phyloP scores from a whole-genome alignment of 1,140 invertebrate genomes.

The Bombus pyrosoma region DNA sequence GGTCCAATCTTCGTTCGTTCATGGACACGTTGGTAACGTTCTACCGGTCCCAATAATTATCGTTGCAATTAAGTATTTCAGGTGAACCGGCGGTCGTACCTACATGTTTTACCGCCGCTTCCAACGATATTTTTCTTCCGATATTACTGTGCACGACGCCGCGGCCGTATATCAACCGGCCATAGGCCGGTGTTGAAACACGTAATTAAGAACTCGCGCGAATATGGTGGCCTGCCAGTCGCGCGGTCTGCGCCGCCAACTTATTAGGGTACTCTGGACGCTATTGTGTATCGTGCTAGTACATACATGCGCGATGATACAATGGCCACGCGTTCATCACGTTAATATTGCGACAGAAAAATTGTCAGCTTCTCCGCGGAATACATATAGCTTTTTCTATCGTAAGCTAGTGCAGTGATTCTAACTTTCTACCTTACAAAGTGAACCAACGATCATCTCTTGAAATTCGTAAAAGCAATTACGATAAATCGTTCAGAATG shows the following conservation, averaged over 20 bases:
- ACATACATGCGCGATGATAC: slow-evolving; percentile 29
- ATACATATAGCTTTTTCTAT: too few relatives aligned
- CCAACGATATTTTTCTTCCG: slow-evolving; percentile 53
- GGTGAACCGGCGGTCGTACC: slow-evolving; percentile 31
- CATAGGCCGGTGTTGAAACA: slow-evolving; percentile 62
- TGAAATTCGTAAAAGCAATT: too few relatives aligned
- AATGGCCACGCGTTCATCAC: slow-evolving; percentile 54
- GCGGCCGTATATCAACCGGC: slow-evolving; percentile 59
- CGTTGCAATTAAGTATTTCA: slow-evolving; percentile 52
- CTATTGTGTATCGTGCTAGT: slow-evolving; percentile 55
- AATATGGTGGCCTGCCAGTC: slow-evolving; percentile 67
- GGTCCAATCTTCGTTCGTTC: too few relatives aligned
- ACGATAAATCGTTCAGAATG: too few relatives aligned
- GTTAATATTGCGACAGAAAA: slow-evolving; percentile 56
- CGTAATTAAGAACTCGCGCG: slow-evolving; percentile 69
- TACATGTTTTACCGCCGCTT: slow-evolving; percentile 58
- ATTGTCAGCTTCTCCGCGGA: not conserved
- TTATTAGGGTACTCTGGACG: slow-evolving; percentile 58
- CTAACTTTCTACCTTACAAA: too few relatives aligned
- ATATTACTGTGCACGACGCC: slow-evolving; percentile 33
- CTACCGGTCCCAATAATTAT: slow-evolving; percentile 52
- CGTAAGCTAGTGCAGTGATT: too few relatives aligned
- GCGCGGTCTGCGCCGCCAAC: slow-evolving; percentile 39
- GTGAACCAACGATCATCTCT: too few relatives aligned
- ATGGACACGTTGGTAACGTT: not conserved